Conservation (phyloP, 2,888 invertebrate genomes). For the Colletes collaris region DNA sequence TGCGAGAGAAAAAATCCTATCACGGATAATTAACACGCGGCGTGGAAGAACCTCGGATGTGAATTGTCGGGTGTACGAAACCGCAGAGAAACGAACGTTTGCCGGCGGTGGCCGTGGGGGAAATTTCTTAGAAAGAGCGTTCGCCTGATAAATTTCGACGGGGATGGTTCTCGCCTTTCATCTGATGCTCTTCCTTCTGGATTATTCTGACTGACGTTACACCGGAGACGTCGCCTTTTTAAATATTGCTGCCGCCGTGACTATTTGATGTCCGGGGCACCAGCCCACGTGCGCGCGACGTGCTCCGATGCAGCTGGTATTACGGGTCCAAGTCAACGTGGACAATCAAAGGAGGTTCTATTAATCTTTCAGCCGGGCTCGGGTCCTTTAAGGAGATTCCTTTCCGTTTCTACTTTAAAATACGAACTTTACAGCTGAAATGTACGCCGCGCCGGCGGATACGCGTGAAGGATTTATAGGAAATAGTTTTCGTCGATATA, state of each 20-base stretch:
- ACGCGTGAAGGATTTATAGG: background rate
- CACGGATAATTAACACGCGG: too few species aligned
- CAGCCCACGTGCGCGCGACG: constrained; percentile 25
- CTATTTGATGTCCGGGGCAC: constrained; percentile 73
- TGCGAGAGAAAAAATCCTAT: too few species aligned
- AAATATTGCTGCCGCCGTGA: constrained; percentile 76
- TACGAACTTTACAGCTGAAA: constrained; percentile 11
- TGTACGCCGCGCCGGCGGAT: background rate
- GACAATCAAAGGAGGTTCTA: constrained; percentile 65
- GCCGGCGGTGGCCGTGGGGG: background rate
- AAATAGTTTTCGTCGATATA: too few species aligned
- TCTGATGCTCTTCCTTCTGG: constrained; percentile 47
- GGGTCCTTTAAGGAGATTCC: constrained; percentile 43
- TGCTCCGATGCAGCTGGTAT: constrained; percentile 28
- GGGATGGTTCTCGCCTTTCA: constrained; percentile 12
- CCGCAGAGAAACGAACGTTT: constrained; percentile 4
- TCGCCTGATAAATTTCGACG: constrained; percentile 61
- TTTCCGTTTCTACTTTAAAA: background rate
- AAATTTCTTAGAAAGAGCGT: constrained; percentile 22
- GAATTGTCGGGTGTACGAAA: background rate
- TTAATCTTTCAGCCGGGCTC: constrained; percentile 57
- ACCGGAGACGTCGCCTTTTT: constrained; percentile 74
- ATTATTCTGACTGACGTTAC: constrained; percentile 80
- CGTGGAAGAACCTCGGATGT: background rate
- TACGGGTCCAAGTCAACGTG: constrained; percentile 26